Evolutionary conservation across 2,113 vertebrate genomes (phyloP).

Genomic region (Microtus richardsoni): DNA sequence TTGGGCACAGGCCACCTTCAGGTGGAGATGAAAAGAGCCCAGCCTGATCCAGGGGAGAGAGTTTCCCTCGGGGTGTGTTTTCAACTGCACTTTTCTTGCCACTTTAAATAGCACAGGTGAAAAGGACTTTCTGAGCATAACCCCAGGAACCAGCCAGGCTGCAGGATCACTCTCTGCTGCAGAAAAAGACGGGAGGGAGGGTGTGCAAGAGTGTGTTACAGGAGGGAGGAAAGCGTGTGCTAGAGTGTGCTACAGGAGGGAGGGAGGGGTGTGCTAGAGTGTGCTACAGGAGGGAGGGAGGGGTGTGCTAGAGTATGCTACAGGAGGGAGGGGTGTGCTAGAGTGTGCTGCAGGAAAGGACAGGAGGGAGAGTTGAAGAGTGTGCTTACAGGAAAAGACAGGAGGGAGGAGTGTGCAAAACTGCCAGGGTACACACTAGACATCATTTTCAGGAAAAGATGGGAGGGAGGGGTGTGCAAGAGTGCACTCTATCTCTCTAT

Average conservation of each 20-base stretch:
- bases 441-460: not conserved
- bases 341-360: not conserved
- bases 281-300: not conserved
- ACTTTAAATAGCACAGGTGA: conserved; percentile 66
- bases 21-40: conserved; percentile 76
- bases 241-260: conserved; percentile 8
- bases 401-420: not conserved
- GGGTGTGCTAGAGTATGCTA: not conserved
- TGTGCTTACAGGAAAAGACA: not conserved
- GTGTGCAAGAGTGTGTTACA: not conserved
- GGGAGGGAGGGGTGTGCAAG: not conserved
- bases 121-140: conserved; percentile 50
- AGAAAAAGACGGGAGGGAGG: conserved; percentile 27
- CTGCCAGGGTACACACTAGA: too few relatives aligned
- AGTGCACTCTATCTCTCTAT: conserved; percentile 37
- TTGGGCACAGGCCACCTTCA: conserved; percentile 74
- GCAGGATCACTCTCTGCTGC: conserved; percentile 37
- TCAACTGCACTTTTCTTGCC: conserved; percentile 58
- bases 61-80: conserved; percentile 71
- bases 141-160: conserved; percentile 55
- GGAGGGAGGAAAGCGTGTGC: not conserved
- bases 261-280: not conserved
- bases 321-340: conserved; percentile 2
- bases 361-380: not conserved
- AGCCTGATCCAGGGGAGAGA: conserved; percentile 56